phyloP scores from a whole-genome alignment of 2,113 vertebrate species.

The Sinocyclocheilus rhinocerous region DNA sequence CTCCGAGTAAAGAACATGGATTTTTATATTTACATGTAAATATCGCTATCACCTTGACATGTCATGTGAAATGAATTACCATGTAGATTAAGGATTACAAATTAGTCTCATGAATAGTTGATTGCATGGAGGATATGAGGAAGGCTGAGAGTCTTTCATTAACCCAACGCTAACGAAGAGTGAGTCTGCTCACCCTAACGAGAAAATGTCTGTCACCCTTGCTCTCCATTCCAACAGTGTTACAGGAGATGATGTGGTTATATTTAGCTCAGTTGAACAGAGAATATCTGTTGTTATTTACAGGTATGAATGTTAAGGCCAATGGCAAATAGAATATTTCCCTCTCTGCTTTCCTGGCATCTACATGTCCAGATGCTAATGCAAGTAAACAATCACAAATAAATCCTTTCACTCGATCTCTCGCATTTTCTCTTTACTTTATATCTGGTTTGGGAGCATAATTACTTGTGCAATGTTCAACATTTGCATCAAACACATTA shows the following conservation, averaged over 20 bases:
- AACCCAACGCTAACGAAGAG: slow-evolving; percentile 52
- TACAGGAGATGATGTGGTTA: slow-evolving; percentile 11
- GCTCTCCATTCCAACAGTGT: background rate
- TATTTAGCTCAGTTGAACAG: slow-evolving; percentile 18
- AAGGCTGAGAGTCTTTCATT: slow-evolving; percentile 52
- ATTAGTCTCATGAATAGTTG: slow-evolving; percentile 60
- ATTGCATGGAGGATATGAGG: slow-evolving; percentile 51
- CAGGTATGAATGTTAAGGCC: slow-evolving; percentile 26
- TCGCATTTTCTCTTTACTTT: background rate
- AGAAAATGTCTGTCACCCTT: slow-evolving; percentile 47
- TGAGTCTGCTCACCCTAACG: slow-evolving; percentile 46
- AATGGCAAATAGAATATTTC: background rate
- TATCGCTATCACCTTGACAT: slow-evolving; percentile 40
- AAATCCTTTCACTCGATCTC: background rate
- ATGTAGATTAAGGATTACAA: slow-evolving; percentile 60
- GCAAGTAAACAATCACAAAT: slow-evolving; percentile 1
- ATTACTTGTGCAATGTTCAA: background rate
- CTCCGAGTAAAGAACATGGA: slow-evolving; percentile 32
- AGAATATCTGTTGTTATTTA: slow-evolving; percentile 31
- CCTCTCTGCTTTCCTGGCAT: background rate
- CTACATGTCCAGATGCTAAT: slow-evolving; percentile 18
- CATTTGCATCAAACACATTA: background rate
- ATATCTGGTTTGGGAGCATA: background rate
- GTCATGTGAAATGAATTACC: slow-evolving; percentile 50
- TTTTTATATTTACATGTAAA: slow-evolving; percentile 49